A percentile compares a stretch with the other conserved stretches of the same genome.
phyloP scores from a whole-genome alignment of 1,140 invertebrate species.

The Vanessa atalanta region DNA sequence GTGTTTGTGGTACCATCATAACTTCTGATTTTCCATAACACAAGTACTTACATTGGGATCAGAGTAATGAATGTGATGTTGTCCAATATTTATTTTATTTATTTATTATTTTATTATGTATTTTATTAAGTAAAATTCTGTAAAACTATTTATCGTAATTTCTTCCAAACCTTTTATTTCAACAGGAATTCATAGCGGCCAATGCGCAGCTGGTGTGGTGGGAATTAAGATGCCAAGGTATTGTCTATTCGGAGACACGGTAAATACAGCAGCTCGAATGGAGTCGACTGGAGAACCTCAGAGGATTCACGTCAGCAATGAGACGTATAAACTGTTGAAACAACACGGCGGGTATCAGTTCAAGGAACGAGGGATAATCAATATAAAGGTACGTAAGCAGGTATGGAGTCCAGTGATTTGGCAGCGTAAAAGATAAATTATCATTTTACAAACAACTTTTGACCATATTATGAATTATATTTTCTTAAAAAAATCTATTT shows the following conservation, averaged over 20 bases:
- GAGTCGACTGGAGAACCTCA: slow-evolving; percentile 86
- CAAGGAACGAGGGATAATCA: slow-evolving; percentile 85
- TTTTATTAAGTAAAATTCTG: too few relatives aligned
- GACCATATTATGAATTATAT: too few relatives aligned
- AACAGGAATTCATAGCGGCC: slow-evolving; percentile 79
- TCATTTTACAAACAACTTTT: too few relatives aligned
- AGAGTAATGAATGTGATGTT: too few relatives aligned
- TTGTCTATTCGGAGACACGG: slow-evolving; percentile 94
- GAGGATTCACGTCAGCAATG: slow-evolving; percentile 87
- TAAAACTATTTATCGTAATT: not conserved
- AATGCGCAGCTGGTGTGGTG: slow-evolving; percentile 90
- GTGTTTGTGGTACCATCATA: too few relatives aligned
- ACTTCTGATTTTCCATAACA: too few relatives aligned
- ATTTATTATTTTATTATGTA: too few relatives aligned
- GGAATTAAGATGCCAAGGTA: slow-evolving; percentile 94
- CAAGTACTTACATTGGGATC: too few relatives aligned
- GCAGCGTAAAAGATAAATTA: not conserved
- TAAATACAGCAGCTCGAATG: slow-evolving; percentile 88
- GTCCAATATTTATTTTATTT: too few relatives aligned
- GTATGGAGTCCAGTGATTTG: not conserved
- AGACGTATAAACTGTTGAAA: slow-evolving; percentile 84
- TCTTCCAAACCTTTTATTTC: not conserved
- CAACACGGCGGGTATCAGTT: slow-evolving; percentile 86
- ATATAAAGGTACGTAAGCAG: slow-evolving; percentile 83
- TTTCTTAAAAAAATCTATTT: too few relatives aligned